Base-by-base conservation (phyloP, 2,113 vertebrate species). In the Anser brachyrhynchus region DNA sequence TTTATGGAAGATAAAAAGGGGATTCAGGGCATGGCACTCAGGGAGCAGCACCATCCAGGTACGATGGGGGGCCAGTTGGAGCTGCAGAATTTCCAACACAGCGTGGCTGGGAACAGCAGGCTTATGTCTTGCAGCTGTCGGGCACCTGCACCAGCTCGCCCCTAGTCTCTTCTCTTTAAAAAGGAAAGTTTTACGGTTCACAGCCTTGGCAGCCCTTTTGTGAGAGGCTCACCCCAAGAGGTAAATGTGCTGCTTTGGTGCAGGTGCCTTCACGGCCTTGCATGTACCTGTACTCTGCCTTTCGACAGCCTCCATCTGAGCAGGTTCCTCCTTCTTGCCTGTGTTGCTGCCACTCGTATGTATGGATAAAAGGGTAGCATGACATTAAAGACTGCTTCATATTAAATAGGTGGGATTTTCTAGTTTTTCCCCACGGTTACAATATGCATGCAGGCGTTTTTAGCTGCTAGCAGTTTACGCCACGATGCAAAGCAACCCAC, bases 1-100 rank as follows among this genome's bases (percentile, higher is more conserved):
- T 62, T 13, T 19, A 49, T 16, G 31, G 61, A 37, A 12, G 46
- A 51, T 29, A 23, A 52, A 78, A 39, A 20, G 44, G 25, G 21
- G 58, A 78, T 61, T 58, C 35, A 57, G 65, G 13, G 4, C 39
- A 12, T n/a, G 65, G 28, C 15, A 2, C 35, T 57, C 3, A 0
- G 26, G 51, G 57, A 88, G 39, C 37, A 74, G 55, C 31, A 81
- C 51, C 29, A 26, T 6, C 43, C 0, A 0, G 2, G 1, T 79
- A 31, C 1, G 0, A n/a, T 1, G 0, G 31, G 67, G 72, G 44
- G 35, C 29, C 8, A 19, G 7, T 31, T n/a, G 52, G 39, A 61
- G 22, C 51, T 52, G 51, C 51, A 52, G 51, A 7, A 52, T 25
- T 52, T 52, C 51, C 23, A 52, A 7, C 7, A 13, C 51, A 14